Evolutionary conservation across 2,888 invertebrate genomes (phyloP), one percentile per base, ranked within the genome.

Genomic region (Lasioglossum villosulum): DNA sequence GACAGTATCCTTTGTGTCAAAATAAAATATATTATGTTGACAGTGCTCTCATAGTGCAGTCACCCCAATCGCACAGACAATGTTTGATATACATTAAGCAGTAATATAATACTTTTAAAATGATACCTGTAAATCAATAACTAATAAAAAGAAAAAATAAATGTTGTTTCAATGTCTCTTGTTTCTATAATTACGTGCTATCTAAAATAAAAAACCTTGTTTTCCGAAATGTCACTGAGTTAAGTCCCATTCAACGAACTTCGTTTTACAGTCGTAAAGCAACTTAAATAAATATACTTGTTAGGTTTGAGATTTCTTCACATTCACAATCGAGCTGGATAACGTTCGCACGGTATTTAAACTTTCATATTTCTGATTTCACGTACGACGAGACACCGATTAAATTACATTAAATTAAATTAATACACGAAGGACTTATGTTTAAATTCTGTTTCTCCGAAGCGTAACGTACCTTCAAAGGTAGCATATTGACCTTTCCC

Each of bases 401-500:
- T 30, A 63, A 16, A 30, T 63, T 63, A 30, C 30, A 2, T 63
- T 5, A 63, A 27, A 30, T 63, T 27, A 5, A 14, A 63, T 63
- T 16, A 5, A n/a, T 56, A n/a, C 14, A 30, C 16, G 30, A 63
- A 30, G 1, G 30, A 63, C 4, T 23, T 63, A 27, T n/a, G 19
- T n/a, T 73, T 48, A 12, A 19, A 19, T 48, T 45, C 34, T 39
- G 68, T 45, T 45, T 56, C 27, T 42, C 12, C 73, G 73, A 52
- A 71, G 23, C 30, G 19, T 30, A 45, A 88, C 91, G 86, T 91
- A 93, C 93, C 92, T 89, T 92, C 23, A 74, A 73, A 52, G 86
- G 83, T 70, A 89, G 86, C 93, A 93, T 93, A 88, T 89, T 83
- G 84, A 75, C 85, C 71, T 78, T 89, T 88, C 72, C 52, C 83